A percentile compares a stretch with the other conserved stretches of the same genome.
Evolutionary conservation across 1,140 invertebrate genomes (phyloP).

Genomic region (Latrodectus geometricus): DNA sequence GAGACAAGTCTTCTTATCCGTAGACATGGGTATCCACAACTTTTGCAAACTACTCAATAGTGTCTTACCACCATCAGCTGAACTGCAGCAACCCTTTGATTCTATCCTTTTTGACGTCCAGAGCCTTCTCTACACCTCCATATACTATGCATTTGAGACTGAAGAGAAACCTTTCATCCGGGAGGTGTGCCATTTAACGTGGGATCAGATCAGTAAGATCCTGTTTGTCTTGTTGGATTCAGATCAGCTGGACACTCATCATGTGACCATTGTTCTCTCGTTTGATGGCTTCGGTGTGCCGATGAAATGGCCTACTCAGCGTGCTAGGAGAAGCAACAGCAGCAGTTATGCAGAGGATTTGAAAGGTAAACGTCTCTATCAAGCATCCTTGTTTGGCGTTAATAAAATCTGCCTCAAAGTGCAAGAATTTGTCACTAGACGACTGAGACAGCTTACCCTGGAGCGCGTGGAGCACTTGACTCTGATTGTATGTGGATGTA

Average conservation of each 20-base stretch:
- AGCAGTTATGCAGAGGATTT: too few species aligned
- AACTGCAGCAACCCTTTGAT: too few species aligned
- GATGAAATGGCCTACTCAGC: conserved; percentile 34
- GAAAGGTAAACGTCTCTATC: neutral
- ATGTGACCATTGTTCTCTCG: neutral
- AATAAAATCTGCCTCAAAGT: conserved; percentile 11
- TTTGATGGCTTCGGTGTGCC: conserved; percentile 1
- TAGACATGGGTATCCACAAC: conserved; percentile 29
- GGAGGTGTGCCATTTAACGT: neutral
- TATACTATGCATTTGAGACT: neutral
- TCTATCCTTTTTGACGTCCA: conserved; percentile 19
- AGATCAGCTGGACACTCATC: neutral
- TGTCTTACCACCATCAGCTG: neutral
- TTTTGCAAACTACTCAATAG: conserved; percentile 14
- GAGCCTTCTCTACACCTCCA: neutral
- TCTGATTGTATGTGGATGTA: conserved; percentile 1
- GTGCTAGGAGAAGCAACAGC: neutral
- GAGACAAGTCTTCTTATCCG: too few species aligned
- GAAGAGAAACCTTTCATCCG: neutral
- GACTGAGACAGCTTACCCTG: too few species aligned
- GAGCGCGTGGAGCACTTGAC: too few species aligned
- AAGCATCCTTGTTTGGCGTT: neutral
- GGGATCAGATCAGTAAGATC: neutral
- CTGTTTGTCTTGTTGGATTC: neutral
- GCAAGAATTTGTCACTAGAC: neutral